Conservation (phyloP, 2,888 invertebrate genomes). For the Phalera bucephala region DNA sequence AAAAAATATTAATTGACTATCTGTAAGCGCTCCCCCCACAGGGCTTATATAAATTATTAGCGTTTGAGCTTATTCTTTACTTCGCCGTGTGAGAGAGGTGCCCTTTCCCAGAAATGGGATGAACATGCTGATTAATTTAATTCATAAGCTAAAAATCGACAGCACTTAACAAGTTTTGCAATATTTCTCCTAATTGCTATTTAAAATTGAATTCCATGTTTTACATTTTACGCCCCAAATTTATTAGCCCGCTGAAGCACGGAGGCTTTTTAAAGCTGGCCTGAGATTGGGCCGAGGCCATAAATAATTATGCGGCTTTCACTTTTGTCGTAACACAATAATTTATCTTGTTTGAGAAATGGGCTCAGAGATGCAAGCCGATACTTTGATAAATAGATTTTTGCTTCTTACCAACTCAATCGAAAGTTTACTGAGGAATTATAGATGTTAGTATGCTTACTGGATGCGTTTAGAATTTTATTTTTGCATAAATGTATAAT, state of each 20-base stretch:
- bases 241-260: constrained; percentile 15
- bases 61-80: no score
- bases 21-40: no score
- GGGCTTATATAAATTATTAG: no score
- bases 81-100: no score
- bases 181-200: no score
- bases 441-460: constrained; percentile 11
- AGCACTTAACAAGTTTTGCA: no score
- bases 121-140: no score
- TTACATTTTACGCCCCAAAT: constrained; percentile 3
- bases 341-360: constrained; percentile 77
- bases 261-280: constrained; percentile 22
- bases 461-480: no score
- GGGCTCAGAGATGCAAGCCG: constrained; percentile 59
- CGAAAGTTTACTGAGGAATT: constrained; percentile 32
- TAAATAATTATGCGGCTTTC: constrained; percentile 52
- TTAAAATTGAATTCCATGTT: background rate
- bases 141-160: no score
- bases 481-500: no score
- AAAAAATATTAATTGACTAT: no score
- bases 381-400: constrained; percentile 78
- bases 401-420: constrained; percentile 68
- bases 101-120: no score
- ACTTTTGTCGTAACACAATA: constrained; percentile 56
- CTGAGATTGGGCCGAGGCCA: constrained; percentile 19